Evolutionary conservation across 2,113 vertebrate species (phyloP).

Genomic region (Ciconia stormi): DNA sequence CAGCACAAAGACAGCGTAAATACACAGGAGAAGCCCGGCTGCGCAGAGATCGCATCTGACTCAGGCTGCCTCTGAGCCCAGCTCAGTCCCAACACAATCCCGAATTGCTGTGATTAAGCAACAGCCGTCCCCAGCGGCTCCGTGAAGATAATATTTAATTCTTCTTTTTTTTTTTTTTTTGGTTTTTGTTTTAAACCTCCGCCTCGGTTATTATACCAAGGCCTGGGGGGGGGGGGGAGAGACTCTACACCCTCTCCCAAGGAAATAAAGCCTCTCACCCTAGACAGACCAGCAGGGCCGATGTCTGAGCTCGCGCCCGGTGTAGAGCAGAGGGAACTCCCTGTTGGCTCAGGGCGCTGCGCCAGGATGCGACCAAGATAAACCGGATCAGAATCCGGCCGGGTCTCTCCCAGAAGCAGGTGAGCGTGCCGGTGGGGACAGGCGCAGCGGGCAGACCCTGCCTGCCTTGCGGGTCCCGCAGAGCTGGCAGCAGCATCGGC

Average conservation of each 20-base stretch:
- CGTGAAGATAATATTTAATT: neutral
- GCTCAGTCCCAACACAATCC: neutral
- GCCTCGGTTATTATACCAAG: neutral
- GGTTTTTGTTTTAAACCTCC: neutral
- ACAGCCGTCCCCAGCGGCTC: neutral
- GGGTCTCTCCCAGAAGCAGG: neutral
- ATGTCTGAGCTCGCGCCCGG: neutral
- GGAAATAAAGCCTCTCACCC: neutral
- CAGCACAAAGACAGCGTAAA: neutral
- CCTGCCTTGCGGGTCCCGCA: neutral
- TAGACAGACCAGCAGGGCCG: neutral
- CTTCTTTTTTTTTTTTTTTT: neutral
- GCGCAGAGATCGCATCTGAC: neutral
- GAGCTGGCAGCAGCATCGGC: neutral
- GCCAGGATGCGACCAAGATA: neutral
- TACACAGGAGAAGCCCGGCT: neutral
- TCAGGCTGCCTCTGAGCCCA: neutral
- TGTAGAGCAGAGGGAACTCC: neutral
- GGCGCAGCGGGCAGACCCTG: neutral
- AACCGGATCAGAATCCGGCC: constrained; percentile 5
- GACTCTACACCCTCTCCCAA: neutral
- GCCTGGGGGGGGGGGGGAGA: neutral
- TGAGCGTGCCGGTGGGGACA: neutral
- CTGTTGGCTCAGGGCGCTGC: neutral
- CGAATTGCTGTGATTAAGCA: neutral